Conservation (phyloP, 2,888 invertebrate species). For the Diplolepis rosae region DNA sequence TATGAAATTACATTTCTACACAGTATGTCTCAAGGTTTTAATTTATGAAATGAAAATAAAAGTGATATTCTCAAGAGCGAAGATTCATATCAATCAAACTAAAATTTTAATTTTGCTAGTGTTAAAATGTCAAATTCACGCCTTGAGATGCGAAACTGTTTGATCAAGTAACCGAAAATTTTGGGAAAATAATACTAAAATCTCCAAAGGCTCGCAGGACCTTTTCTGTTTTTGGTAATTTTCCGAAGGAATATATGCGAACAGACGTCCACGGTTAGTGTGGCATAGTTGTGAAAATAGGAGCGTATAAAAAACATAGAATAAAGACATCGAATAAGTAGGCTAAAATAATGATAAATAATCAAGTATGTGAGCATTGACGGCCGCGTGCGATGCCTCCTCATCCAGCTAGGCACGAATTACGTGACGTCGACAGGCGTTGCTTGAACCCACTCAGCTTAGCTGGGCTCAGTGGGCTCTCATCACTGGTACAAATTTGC, state of each 20-base stretch:
- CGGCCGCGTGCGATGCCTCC: conserved; percentile 70
- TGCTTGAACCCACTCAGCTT: conserved; percentile 59
- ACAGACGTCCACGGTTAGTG: not conserved
- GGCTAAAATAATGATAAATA: conserved; percentile 55
- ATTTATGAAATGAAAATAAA: not conserved
- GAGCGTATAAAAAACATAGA: conserved; percentile 37
- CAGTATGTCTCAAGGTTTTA: conserved; percentile 5
- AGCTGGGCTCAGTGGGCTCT: conserved; percentile 49
- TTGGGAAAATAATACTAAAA: not conserved
- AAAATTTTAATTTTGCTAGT: not conserved
- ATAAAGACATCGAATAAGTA: conserved; percentile 52
- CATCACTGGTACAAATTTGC: conserved; percentile 48
- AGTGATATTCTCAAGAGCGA: not conserved
- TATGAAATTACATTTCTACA: not conserved
- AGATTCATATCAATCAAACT: conserved; percentile 1
- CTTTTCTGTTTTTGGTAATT: not conserved
- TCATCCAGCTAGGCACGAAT: conserved; percentile 69
- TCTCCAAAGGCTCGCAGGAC: not conserved
- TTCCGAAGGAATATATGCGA: not conserved
- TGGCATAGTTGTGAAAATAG: conserved; percentile 35
- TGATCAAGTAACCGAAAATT: not conserved
- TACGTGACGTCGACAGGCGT: conserved; percentile 60
- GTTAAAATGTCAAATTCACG: not conserved
- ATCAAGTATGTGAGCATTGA: conserved; percentile 61
- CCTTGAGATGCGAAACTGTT: not conserved